Conservation (phyloP, 1,140 invertebrate species). For the Pseudachorutes palmiensis region DNA sequence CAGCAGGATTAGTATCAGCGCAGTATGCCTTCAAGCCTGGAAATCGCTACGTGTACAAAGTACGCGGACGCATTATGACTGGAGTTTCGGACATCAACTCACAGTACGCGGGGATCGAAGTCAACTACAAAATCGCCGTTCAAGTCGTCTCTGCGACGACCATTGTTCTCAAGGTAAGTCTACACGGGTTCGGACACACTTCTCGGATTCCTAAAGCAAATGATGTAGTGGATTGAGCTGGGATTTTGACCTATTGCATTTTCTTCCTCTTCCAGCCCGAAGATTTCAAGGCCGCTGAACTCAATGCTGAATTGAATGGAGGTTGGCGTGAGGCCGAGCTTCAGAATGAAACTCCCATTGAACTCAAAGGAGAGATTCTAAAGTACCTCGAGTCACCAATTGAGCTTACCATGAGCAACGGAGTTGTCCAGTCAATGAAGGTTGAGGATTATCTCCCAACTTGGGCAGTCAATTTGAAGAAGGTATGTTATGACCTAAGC, state of each 20-base stretch:
- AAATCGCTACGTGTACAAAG: neutral
- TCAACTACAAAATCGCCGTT: neutral
- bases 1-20: neutral
- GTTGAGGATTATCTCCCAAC: conserved; percentile 6
- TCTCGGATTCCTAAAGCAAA: conserved; percentile 6
- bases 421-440: conserved; percentile 10
- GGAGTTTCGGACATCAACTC: neutral
- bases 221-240: neutral
- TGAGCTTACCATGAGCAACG: neutral
- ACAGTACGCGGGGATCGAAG: neutral
- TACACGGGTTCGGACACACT: too few relatives aligned
- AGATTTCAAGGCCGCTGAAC: neutral
- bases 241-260: neutral
- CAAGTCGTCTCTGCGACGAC: neutral
- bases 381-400: conserved; percentile 5
- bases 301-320: conserved; percentile 3
- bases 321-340: conserved; percentile 12
- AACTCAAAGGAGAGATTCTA: neutral
- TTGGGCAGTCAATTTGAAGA: conserved; percentile 10
- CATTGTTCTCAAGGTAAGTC: neutral
- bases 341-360: neutral
- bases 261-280: neutral
- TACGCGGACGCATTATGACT: neutral
- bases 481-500: neutral
- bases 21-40: conserved; percentile 8